Conservation (phyloP, 2,888 invertebrate species). For the Lomographa bimaculata region DNA sequence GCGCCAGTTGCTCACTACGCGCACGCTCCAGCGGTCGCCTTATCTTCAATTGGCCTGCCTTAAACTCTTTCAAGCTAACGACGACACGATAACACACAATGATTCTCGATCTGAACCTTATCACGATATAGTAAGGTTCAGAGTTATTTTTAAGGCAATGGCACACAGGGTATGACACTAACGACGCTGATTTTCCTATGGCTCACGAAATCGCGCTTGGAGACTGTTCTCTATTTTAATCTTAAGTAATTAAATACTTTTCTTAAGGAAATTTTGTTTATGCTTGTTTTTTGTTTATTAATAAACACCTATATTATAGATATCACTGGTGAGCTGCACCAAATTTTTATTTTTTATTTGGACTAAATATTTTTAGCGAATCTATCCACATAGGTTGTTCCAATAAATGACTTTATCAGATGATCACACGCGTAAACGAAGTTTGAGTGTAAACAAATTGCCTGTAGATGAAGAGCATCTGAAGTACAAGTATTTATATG, state of each 20-base stretch:
- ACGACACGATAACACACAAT: background rate
- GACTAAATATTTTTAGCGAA: too few relatives aligned
- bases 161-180: constrained; percentile 18
- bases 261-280: constrained; percentile 39
- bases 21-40: constrained; percentile 40
- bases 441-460: constrained; percentile 37
- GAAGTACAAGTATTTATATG: constrained; percentile 51
- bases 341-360: too few relatives aligned
- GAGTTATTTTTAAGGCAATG: constrained; percentile 5
- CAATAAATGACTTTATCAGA: too few relatives aligned
- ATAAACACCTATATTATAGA: too few relatives aligned
- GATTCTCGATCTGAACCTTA: constrained; percentile 8
- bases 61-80: constrained; percentile 6
- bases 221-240: constrained; percentile 8
- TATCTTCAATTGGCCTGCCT: constrained; percentile 7
- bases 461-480: constrained; percentile 54
- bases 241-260: constrained; percentile 16
- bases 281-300: constrained; percentile 7
- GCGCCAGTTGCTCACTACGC: constrained; percentile 63
- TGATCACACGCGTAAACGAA: constrained; percentile 3
- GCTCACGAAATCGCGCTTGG: constrained; percentile 10
- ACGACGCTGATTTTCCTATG: constrained; percentile 10
- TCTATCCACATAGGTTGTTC: too few relatives aligned
- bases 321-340: too few relatives aligned
- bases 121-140: constrained; percentile 1